Conservation (phyloP, 1,140 invertebrate species). For the Ephestia elutella region DNA sequence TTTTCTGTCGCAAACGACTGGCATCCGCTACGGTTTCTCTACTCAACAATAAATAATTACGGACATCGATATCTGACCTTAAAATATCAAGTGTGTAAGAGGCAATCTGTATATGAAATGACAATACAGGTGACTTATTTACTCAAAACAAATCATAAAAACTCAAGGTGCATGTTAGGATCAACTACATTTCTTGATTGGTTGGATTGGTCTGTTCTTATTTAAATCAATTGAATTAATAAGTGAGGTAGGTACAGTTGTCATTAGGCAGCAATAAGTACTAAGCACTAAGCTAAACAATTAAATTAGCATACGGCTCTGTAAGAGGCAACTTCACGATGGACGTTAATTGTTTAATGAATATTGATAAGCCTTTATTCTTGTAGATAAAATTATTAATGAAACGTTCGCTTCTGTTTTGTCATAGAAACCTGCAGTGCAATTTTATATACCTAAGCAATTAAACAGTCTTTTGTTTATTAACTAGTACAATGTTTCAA, state of each 20-base stretch:
- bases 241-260: too few relatives aligned
- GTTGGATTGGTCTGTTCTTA: too few relatives aligned
- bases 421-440: conserved; percentile 16
- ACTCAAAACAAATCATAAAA: not conserved
- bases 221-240: too few relatives aligned
- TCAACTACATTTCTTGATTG: too few relatives aligned
- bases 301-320: not conserved
- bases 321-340: not conserved
- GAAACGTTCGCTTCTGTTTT: conserved; percentile 27
- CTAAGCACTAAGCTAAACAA: not conserved
- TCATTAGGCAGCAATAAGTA: not conserved
- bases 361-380: conserved; percentile 34
- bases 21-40: conserved; percentile 59
- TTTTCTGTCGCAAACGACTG: conserved; percentile 63
- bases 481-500: conserved; percentile 5
- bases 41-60: conserved; percentile 67
- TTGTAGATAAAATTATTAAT: conserved; percentile 34
- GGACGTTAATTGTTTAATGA: conserved; percentile 39
- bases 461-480: conserved; percentile 26
- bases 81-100: not conserved
- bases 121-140: conserved; percentile 5
- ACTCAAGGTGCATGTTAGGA: too few relatives aligned
- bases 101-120: too few relatives aligned
- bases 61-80: conserved; percentile 50
- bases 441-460: conserved; percentile 34